phyloP scores from a whole-genome alignment of 2,888 invertebrate species.

The Ernsta delagoae region DNA sequence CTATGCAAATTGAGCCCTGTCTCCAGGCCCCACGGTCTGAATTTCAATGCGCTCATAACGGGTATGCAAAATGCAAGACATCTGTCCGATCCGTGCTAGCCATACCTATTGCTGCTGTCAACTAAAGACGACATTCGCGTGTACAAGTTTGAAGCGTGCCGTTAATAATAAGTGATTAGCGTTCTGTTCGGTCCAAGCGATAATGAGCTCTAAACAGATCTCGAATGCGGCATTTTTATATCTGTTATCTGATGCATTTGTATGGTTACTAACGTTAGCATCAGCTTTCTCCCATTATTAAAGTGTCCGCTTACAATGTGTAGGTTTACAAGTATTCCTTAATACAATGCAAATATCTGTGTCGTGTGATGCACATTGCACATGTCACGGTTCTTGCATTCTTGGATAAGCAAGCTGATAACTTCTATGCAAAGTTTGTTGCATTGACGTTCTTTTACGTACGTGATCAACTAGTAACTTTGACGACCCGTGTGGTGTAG shows the following conservation, averaged over 20 bases:
- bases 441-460: too few species aligned
- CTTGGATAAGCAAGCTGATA: background rate
- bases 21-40: conserved; percentile 37
- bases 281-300: conserved; percentile 33
- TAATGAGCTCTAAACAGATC: conserved; percentile 28
- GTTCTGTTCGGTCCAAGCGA: conserved; percentile 16
- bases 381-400: conserved; percentile 1
- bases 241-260: background rate
- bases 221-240: background rate
- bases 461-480: too few species aligned
- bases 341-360: conserved; percentile 12
- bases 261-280: conserved; percentile 14
- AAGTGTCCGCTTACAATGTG: conserved; percentile 4
- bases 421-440: background rate
- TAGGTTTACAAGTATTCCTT: background rate
- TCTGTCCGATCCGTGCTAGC: conserved; percentile 39
- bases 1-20: conserved; percentile 53
- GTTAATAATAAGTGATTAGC: conserved; percentile 38
- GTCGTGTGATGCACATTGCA: background rate
- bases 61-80: conserved; percentile 41
- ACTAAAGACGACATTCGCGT: conserved; percentile 40
- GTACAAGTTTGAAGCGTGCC: conserved; percentile 38
- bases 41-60: conserved; percentile 41
- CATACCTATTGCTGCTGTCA: conserved; percentile 40
- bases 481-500: too few species aligned